These are phyloP conservation scores for Onychomys leucogaster DNA, from an alignment of 2,797 vertebrate genomes.

Conservation along the genomic window DNA sequence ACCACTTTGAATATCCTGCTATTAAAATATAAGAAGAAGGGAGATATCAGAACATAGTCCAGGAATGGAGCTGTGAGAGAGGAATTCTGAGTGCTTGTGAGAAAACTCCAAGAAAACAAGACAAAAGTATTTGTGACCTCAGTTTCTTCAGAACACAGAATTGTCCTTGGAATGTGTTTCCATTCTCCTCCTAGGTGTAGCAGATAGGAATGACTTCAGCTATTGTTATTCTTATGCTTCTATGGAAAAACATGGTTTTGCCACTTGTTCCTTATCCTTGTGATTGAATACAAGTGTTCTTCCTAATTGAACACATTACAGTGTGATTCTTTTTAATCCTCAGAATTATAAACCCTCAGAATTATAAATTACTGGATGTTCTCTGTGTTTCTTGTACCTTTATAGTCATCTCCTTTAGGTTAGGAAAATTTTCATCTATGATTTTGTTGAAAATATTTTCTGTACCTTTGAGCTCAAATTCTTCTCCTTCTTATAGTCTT, in stretches of 20 bases:
- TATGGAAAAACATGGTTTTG: neutral
- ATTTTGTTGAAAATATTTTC: neutral
- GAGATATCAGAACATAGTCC: neutral
- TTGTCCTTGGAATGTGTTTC: neutral
- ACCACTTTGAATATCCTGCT: neutral
- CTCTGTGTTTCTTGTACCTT: neutral
- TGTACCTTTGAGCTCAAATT: neutral
- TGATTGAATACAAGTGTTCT: too few species aligned
- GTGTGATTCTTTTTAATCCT: neutral
- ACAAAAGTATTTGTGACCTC: neutral
- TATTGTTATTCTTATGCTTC: neutral
- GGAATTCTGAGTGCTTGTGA: neutral
- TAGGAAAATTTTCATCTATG: neutral
- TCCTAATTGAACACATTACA: neutral
- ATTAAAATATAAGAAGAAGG: neutral
- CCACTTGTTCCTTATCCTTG: neutral
- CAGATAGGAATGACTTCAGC: neutral
- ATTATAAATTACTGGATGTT: neutral
- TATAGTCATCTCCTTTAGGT: neutral
- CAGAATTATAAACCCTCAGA: neutral
- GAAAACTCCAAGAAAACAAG: neutral
- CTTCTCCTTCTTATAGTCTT: neutral
- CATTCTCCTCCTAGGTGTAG: neutral
- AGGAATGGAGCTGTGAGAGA: neutral
- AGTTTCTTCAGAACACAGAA: neutral